Evolutionary conservation across 2,797 vertebrate species (phyloP).

Genomic region (Chelmon rostratus): DNA sequence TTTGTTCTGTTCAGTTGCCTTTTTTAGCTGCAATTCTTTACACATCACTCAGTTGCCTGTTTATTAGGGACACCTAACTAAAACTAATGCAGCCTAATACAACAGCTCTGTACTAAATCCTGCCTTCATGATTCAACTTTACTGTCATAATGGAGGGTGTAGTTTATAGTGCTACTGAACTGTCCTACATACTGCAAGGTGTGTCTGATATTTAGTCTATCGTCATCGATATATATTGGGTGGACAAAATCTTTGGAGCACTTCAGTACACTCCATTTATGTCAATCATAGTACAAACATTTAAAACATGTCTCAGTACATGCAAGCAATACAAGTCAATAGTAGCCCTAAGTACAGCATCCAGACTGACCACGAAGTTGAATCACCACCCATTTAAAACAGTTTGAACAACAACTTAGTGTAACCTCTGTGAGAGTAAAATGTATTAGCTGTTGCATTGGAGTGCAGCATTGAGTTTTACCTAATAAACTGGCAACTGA

Average conservation of each 20-base stretch:
- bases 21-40: neutral
- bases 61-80: neutral
- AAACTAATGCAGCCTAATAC: neutral
- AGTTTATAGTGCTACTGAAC: too few relatives aligned
- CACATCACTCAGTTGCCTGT: neutral
- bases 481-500: neutral
- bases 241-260: neutral
- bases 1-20: neutral
- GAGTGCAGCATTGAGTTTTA: neutral
- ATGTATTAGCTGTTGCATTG: rapidly evolving
- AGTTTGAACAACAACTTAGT: neutral
- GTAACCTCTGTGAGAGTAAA: neutral
- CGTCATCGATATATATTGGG: neutral
- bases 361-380: too few relatives aligned
- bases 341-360: neutral
- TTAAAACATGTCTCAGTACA: neutral
- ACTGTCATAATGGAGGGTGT: neutral
- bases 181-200: neutral
- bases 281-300: neutral
- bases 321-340: neutral
- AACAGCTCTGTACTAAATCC: neutral
- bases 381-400: neutral
- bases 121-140: neutral
- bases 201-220: neutral
- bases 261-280: neutral